Evolutionary conservation across 2,113 vertebrate genomes (phyloP).

Genomic region (Sander lucioperca): DNA sequence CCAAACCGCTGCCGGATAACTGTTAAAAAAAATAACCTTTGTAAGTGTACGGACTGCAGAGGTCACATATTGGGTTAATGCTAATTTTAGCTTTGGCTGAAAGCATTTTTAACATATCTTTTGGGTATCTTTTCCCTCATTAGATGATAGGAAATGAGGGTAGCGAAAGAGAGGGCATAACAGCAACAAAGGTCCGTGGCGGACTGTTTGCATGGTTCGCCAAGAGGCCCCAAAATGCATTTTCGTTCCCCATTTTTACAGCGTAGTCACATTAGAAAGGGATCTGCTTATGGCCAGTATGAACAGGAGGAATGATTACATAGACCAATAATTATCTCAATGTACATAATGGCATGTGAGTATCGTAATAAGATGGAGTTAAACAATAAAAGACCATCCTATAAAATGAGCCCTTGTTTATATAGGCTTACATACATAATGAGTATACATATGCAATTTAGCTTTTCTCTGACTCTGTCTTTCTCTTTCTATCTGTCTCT

Average conservation of each 20-base stretch:
- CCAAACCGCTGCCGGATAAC: not conserved
- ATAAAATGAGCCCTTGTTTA: slow-evolving; percentile 75
- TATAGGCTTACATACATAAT: slow-evolving; percentile 75
- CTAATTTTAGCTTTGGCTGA: not conserved
- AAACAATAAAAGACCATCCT: slow-evolving; percentile 27
- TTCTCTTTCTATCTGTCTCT: slow-evolving; percentile 63
- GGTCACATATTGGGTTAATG: not conserved
- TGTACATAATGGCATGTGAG: not conserved
- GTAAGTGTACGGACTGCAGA: too few species aligned
- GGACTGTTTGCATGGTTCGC: not conserved
- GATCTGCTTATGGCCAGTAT: not conserved
- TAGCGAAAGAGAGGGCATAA: too few species aligned
- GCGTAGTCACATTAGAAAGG: not conserved
- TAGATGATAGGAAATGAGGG: not conserved
- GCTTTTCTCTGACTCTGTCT: slow-evolving; percentile 63
- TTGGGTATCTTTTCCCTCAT: not conserved
- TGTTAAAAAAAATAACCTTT: too few species aligned
- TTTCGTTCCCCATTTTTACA: not conserved
- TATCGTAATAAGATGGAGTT: not conserved
- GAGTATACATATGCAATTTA: slow-evolving; percentile 81
- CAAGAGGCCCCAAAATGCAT: not conserved
- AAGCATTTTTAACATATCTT: not conserved
- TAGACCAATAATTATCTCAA: slow-evolving; percentile 11
- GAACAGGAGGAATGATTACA: not conserved
- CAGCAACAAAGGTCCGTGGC: not conserved